These are phyloP conservation scores for Noctua fimbriata DNA, from an alignment of 2,888 invertebrate species.

Conservation along the genomic window DNA sequence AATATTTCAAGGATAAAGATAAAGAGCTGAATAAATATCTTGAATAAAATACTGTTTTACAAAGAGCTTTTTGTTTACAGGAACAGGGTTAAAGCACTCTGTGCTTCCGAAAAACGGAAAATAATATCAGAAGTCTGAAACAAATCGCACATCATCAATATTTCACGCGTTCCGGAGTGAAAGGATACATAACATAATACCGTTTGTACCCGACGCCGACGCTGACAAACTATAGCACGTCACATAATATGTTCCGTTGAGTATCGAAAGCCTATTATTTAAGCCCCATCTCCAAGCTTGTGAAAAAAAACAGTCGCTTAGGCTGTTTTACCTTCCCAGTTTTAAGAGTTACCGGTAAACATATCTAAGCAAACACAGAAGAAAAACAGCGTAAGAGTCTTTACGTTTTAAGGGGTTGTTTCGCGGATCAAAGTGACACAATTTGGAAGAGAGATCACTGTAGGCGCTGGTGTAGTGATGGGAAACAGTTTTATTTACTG, in stretches of 20 bases:
- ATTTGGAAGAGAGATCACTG: slow-evolving; percentile 1
- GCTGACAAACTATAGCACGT: slow-evolving; percentile 48
- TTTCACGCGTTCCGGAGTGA: slow-evolving; percentile 39
- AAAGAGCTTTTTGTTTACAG: slow-evolving; percentile 39
- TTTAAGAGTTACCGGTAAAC: neutral
- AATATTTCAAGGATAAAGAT: neutral
- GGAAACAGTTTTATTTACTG: slow-evolving; percentile 38
- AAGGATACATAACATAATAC: slow-evolving; percentile 52
- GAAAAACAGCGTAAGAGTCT: slow-evolving; percentile 19
- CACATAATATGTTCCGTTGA: slow-evolving; percentile 45
- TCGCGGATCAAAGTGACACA: slow-evolving; percentile 5
- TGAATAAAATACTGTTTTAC: slow-evolving; percentile 20
- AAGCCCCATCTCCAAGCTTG: slow-evolving; percentile 1
- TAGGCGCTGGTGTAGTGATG: slow-evolving; percentile 6
- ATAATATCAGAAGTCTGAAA: slow-evolving; percentile 47
- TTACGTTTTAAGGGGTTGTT: neutral
- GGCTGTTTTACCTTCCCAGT: slow-evolving; percentile 23
- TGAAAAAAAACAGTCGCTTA: slow-evolving; percentile 26
- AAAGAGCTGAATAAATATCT: slow-evolving; percentile 11
- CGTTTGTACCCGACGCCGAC: slow-evolving; percentile 31
- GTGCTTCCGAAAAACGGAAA: slow-evolving; percentile 28
- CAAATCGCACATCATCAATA: slow-evolving; percentile 57
- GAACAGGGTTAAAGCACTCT: slow-evolving; percentile 33
- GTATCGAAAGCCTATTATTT: slow-evolving; percentile 52
- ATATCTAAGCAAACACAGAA: neutral